These are phyloP conservation scores for Lepidurus arcticus DNA, from an alignment of 1,140 invertebrate species.

Conservation along the genomic window DNA sequence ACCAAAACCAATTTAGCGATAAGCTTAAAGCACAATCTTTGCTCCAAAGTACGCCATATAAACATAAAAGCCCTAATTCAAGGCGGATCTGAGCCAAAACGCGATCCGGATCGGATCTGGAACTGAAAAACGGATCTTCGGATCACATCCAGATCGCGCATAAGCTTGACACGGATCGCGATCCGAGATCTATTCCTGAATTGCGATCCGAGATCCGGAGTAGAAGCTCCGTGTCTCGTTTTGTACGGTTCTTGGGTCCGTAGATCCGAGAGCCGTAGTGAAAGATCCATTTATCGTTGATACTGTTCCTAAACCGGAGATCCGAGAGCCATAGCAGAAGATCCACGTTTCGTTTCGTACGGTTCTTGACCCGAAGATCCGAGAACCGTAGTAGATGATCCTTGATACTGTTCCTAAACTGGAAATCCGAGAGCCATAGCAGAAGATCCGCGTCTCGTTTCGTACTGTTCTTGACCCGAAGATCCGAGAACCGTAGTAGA, in stretches of 20 bases:
- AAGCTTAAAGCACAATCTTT: no score
- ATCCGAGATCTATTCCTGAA: neutral
- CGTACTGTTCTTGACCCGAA: neutral
- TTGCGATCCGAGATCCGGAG: neutral
- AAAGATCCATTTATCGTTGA: no score
- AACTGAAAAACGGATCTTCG: neutral
- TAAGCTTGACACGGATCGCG: neutral
- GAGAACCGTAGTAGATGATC: neutral
- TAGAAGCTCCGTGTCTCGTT: no score
- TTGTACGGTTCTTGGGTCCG: no score
- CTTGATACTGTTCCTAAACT: no score
- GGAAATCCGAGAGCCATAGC: no score
- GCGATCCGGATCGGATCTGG: neutral
- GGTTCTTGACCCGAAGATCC: neutral
- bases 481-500: neutral
- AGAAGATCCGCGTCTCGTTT: neutral
- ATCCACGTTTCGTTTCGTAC: neutral
- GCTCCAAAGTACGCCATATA: no score
- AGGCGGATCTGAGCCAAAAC: neutral
- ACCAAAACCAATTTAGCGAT: no score
- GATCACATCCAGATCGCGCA: neutral
- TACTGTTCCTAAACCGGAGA: no score
- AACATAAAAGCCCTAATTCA: no score
- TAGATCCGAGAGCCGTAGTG: no score
- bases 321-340: no score